Evolutionary conservation across 2,113 vertebrate species (phyloP).

Genomic region (Mobula hypostoma): DNA sequence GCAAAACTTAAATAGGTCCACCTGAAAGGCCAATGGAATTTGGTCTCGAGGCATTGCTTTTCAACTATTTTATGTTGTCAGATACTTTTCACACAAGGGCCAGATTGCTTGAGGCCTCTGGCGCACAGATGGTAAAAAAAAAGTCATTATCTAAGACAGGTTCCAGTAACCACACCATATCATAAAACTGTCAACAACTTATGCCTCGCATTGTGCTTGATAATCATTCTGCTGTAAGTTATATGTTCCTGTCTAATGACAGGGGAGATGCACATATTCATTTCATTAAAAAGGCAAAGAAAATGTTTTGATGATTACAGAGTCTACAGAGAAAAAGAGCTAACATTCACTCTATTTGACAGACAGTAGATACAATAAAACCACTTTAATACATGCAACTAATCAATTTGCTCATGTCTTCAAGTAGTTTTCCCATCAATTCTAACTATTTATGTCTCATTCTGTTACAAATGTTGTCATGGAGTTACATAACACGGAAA

Average conservation of each 20-base stretch:
- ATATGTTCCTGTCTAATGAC: slow-evolving; percentile 8
- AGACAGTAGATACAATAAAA: background rate
- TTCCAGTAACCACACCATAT: slow-evolving; percentile 35
- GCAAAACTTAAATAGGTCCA: background rate
- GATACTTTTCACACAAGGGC: slow-evolving; percentile 24
- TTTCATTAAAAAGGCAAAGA: background rate
- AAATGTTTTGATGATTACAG: background rate
- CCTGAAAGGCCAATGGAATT: background rate
- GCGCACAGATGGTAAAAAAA: slow-evolving; percentile 34
- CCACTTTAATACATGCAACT: background rate
- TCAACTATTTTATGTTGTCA: background rate
- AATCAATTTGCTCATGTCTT: background rate
- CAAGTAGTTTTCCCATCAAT: background rate
- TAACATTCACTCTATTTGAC: background rate
- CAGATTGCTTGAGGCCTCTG: slow-evolving; percentile 24
- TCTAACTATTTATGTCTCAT: background rate
- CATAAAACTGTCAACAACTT: slow-evolving; percentile 44
- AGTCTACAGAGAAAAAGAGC: background rate
- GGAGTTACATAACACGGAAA: too few relatives aligned
- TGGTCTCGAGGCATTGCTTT: background rate
- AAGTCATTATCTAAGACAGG: slow-evolving; percentile 25
- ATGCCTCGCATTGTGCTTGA: slow-evolving; percentile 39
- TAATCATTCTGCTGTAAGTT: background rate
- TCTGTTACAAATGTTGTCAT: background rate
- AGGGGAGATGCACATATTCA: background rate